These are phyloP conservation scores for Mustelus asterias DNA, from an alignment of 2,113 vertebrate species.

Conservation along the genomic window DNA sequence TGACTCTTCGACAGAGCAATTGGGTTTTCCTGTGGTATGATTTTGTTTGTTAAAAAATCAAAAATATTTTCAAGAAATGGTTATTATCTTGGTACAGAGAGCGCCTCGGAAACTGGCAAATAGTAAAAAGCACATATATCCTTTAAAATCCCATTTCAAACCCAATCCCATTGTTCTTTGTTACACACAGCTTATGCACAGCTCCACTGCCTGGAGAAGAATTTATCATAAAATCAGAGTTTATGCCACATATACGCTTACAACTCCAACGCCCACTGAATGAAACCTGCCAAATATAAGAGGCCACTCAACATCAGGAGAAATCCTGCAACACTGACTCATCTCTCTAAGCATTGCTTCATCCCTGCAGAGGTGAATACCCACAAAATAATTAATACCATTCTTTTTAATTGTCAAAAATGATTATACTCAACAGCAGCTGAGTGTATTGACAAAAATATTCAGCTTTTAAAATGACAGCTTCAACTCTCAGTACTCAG, in stretches of 20 bases:
- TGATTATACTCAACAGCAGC: neutral
- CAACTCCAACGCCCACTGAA: neutral
- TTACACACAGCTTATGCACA: neutral
- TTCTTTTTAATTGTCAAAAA: conserved; percentile 21
- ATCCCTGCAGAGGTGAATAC: conserved; percentile 18
- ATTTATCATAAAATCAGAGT: neutral
- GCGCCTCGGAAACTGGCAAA: neutral
- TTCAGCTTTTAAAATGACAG: neutral
- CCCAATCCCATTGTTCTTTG: neutral
- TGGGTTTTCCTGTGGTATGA: neutral
- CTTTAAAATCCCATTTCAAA: neutral
- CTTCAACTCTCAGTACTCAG: neutral
- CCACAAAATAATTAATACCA: neutral
- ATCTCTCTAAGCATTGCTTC: neutral
- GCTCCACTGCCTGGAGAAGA: neutral
- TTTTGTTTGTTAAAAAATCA: neutral
- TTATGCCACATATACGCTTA: neutral
- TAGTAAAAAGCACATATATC: neutral
- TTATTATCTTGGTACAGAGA: neutral
- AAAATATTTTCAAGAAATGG: neutral
- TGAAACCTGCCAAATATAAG: neutral
- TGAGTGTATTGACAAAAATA: neutral
- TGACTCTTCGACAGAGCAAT: neutral
- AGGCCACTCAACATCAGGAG: neutral
- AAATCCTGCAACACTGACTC: neutral